Conservation (phyloP, 2,113 vertebrate genomes). For the Sitta europaea region DNA sequence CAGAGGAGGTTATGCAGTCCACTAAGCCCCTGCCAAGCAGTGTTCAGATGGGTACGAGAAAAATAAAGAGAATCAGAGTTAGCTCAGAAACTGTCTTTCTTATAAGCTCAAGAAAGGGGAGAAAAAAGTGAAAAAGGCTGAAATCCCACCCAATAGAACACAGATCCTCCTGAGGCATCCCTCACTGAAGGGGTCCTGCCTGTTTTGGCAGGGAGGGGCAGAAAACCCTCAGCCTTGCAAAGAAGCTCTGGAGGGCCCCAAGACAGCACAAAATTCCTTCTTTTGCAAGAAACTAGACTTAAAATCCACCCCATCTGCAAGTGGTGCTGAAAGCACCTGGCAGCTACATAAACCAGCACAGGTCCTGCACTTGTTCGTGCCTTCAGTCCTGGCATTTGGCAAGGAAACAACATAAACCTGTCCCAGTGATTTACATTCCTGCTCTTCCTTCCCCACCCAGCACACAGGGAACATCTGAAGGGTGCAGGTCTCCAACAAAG, state of each 20-base stretch:
- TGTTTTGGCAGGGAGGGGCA: neutral
- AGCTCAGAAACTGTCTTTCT: neutral
- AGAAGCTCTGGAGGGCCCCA: neutral
- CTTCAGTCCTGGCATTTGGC: neutral
- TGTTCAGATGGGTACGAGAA: neutral
- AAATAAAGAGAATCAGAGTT: neutral
- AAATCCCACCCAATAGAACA: neutral
- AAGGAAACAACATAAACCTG: neutral
- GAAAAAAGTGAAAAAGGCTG: neutral
- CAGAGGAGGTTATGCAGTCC: neutral
- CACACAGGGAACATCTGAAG: neutral
- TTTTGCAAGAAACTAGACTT: neutral
- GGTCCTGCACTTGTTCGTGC: fast-evolving
- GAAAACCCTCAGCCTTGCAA: neutral
- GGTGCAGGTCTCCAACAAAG: neutral
- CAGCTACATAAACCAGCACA: neutral
- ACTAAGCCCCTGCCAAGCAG: neutral
- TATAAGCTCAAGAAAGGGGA: neutral
- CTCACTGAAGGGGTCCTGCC: neutral
- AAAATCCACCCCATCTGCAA: neutral
- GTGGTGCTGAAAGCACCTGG: neutral
- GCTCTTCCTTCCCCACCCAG: neutral
- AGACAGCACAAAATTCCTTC: neutral
- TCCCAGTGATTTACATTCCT: neutral
- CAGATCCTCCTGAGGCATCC: fast-evolving